A percentile compares a stretch with the other conserved stretches of the same genome.
Conservation (phyloP, 2,797 vertebrate genomes). For the Pseudochirops cupreus region DNA sequence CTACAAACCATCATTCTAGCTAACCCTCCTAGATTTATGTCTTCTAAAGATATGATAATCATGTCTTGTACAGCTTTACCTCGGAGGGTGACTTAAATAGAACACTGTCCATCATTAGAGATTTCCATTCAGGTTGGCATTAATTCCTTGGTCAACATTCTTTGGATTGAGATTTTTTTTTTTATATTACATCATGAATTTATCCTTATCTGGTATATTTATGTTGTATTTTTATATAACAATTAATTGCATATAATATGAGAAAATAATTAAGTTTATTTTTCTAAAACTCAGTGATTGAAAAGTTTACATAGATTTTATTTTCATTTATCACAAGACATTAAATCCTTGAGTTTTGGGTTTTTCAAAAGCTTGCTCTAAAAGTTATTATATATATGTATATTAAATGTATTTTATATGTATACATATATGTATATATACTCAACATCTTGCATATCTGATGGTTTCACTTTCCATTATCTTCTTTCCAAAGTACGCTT, state of each 20-base stretch:
- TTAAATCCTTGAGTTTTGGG: constrained; percentile 55
- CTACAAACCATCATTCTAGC: background rate
- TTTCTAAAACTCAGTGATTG: constrained; percentile 39
- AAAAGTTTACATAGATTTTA: constrained; percentile 55
- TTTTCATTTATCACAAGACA: constrained; percentile 9
- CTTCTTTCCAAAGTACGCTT: constrained; percentile 34
- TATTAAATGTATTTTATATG: constrained; percentile 55
- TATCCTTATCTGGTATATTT: constrained; percentile 48
- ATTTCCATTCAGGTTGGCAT: constrained; percentile 14
- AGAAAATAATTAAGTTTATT: constrained; percentile 47
- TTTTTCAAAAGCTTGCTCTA: constrained; percentile 58
- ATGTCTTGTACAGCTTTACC: constrained; percentile 28
- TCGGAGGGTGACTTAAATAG: constrained; percentile 31
- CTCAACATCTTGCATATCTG: constrained; percentile 55
- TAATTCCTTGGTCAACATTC: constrained; percentile 25
- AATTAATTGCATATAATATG: constrained; percentile 51
- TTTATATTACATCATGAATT: constrained; percentile 44
- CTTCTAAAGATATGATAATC: background rate
- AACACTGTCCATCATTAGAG: background rate
- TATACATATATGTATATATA: constrained; percentile 55
- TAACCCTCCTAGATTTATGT: background rate
- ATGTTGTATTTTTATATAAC: constrained; percentile 44
- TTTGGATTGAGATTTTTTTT: constrained; percentile 23
- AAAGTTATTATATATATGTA: constrained; percentile 47
- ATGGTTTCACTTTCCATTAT: constrained; percentile 57